Evolutionary conservation across 1,140 invertebrate species (phyloP).

Genomic region (Drosophila parabipectinata): DNA sequence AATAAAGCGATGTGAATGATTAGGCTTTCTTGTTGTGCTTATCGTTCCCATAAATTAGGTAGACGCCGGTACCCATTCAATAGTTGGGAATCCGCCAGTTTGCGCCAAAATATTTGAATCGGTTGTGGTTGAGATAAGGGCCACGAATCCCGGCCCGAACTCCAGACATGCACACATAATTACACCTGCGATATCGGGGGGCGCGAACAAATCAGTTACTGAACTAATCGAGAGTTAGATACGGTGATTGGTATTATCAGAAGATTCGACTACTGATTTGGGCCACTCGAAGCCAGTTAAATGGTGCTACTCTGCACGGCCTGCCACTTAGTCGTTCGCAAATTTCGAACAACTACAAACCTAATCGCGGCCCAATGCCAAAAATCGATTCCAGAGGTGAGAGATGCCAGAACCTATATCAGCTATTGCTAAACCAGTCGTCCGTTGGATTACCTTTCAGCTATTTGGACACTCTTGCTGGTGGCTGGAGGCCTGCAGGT

Average conservation of each 20-base stretch:
- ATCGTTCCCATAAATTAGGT: constrained; percentile 42
- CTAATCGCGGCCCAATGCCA: constrained; percentile 12
- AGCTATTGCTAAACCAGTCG: not conserved
- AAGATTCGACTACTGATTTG: constrained; percentile 70
- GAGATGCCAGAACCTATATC: not conserved
- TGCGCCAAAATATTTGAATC: constrained; percentile 21
- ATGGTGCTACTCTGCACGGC: constrained; percentile 28
- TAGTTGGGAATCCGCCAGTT: constrained; percentile 13
- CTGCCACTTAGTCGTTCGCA: constrained; percentile 47
- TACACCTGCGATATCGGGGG: constrained; percentile 51
- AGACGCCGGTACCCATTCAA: constrained; percentile 28
- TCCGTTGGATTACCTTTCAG: constrained; percentile 4
- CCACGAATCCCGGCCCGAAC: constrained; percentile 13
- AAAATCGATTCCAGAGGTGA: constrained; percentile 30
- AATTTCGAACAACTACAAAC: constrained; percentile 40
- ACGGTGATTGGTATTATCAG: constrained; percentile 70
- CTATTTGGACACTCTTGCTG: constrained; percentile 16
- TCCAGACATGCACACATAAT: constrained; percentile 44
- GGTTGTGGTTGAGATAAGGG: constrained; percentile 17
- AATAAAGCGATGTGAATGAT: constrained; percentile 42
- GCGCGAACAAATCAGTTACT: constrained; percentile 36
- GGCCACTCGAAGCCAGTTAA: constrained; percentile 39
- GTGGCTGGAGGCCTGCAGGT: constrained; percentile 12
- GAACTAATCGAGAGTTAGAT: constrained; percentile 70
- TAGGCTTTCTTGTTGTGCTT: constrained; percentile 23